A percentile compares a stretch with the other conserved stretches of the same genome.
Conservation (phyloP, 2,888 invertebrate species). For the Omphaloscelis lunosa region DNA sequence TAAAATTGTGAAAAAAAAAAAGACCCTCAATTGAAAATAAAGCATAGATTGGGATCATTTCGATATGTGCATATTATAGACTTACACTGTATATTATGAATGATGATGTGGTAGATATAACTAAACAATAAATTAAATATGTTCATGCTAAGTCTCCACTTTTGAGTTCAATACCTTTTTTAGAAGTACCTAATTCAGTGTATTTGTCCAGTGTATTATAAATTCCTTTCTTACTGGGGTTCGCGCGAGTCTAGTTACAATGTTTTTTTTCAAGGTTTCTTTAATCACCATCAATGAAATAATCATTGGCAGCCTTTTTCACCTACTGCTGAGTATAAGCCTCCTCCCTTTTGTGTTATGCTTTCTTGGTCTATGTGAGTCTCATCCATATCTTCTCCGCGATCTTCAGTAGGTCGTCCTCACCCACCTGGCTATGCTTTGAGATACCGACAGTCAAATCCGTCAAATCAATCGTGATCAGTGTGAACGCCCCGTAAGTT, state of each 20-base stretch:
- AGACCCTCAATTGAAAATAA: too few relatives aligned
- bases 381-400: not conserved
- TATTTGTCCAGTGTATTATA: not conserved
- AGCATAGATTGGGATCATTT: too few relatives aligned
- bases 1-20: too few relatives aligned
- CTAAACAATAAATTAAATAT: not conserved
- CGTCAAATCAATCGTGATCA: constrained; percentile 26
- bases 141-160: not conserved
- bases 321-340: not conserved
- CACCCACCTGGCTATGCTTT: not conserved
- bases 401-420: not conserved
- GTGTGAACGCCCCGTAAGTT: constrained; percentile 36
- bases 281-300: not conserved
- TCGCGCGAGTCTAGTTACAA: not conserved
- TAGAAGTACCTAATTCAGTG: not conserved
- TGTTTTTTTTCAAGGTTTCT: not conserved
- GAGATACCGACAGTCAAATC: not conserved
- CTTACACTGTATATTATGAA: too few relatives aligned
- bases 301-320: not conserved
- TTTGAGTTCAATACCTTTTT: not conserved
- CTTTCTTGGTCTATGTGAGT: not conserved
- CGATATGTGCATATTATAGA: too few relatives aligned
- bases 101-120: not conserved
- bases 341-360: not conserved
- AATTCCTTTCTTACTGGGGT: not conserved